Evolutionary conservation across 2,797 vertebrate genomes (phyloP), one percentile per base, ranked within the genome.

Genomic region (Leptatherina wallacei): DNA sequence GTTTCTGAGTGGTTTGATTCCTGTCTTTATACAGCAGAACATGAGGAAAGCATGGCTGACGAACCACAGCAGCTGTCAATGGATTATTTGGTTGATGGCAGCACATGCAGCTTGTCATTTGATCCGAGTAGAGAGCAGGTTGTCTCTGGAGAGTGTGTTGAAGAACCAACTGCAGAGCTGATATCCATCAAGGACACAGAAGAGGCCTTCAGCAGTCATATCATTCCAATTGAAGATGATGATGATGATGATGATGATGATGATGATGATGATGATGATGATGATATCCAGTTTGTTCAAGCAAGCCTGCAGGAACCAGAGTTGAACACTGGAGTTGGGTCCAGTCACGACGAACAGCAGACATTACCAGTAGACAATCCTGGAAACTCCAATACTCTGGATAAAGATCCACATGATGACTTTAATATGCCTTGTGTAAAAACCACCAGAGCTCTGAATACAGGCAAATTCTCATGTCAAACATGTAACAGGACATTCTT

Each of bases 401-500:
- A 78, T 22, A 72, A 77, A 70, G 57, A 73, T 11, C 47, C 57
- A 32, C 40, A 9, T 3, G 29, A 70, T 18, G 72, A 80, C 69
- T 71, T 86, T 13, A 71, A 82, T 49, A 30, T 71, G 44, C 64
- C 59, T 29, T 30, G 73, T 22, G 29, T 58, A 18, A 55, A 78
- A 70, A 60, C 61, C n/a, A 2, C 20, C 56, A 59, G 36, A 47
- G 12, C 57, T 55, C 59, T 57, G 61, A 75, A 77, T 3, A 73
- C n/a, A 35, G 42, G 47, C 5, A 82, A 65, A 58, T 90, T 89
- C 40, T 71, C 76, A 10, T 93, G 92, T 70, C 47, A 70, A 10
- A 83, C 92, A 64, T 92, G 90, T 64, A 78, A 65, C 44, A 88
- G 82, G 71, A 65, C 70, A 2, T 93, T 92, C 70, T 71, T 90